phyloP scores from a whole-genome alignment of 1,140 invertebrate genomes.

The Aphelinus atriplicis region DNA sequence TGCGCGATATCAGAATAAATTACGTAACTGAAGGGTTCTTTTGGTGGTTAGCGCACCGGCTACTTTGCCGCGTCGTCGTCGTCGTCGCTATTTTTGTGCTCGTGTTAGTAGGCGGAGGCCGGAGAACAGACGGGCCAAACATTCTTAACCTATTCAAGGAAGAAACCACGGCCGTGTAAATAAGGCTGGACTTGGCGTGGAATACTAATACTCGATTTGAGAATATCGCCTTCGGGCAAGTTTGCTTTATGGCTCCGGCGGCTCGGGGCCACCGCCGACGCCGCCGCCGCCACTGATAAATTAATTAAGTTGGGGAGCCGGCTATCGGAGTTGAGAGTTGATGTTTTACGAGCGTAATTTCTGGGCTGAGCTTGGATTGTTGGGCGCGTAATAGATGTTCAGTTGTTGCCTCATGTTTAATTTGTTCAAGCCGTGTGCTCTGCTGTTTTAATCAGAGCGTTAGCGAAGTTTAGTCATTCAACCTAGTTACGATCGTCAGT shows the following conservation, averaged over 20 bases:
- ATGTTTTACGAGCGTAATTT: slow-evolving; percentile 19
- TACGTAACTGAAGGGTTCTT: slow-evolving; percentile 45
- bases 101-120: background rate
- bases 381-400: background rate
- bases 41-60: background rate
- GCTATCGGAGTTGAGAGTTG: slow-evolving; percentile 18
- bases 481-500: no score
- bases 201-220: slow-evolving; percentile 3
- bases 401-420: no score
- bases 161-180: background rate
- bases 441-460: no score
- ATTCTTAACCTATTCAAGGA: slow-evolving; percentile 24
- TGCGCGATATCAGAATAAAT: slow-evolving; percentile 50
- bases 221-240: slow-evolving; percentile 7
- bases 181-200: background rate
- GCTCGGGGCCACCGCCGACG: background rate
- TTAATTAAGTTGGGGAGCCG: slow-evolving; percentile 9
- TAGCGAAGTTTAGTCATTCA: no score
- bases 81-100: slow-evolving; percentile 24
- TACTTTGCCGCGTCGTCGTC: slow-evolving; percentile 6
- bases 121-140: slow-evolving; percentile 10
- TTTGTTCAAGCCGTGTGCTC: no score
- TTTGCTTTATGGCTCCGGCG: slow-evolving; percentile 17
- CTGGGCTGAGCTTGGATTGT: slow-evolving; percentile 3
- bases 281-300: slow-evolving; percentile 3